These are phyloP conservation scores for Agapetus fuscipes DNA, from an alignment of 2,888 invertebrate genomes.

Conservation along the genomic window DNA sequence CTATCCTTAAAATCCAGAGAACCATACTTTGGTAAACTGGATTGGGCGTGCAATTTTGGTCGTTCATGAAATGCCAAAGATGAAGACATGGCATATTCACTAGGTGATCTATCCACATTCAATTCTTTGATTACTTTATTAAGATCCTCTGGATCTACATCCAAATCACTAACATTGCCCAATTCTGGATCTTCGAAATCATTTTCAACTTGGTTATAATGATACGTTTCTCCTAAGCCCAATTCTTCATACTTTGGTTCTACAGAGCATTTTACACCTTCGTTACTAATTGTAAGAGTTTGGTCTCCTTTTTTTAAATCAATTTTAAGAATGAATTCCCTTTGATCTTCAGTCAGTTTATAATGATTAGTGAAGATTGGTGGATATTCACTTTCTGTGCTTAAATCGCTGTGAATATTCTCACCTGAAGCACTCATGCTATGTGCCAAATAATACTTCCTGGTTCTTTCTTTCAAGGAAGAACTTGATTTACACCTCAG, in stretches of 20 bases:
- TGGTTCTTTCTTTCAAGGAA: slow-evolving; percentile 27
- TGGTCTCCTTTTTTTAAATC: slow-evolving; percentile 19
- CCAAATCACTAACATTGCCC: slow-evolving; percentile 14
- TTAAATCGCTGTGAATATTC: slow-evolving; percentile 6
- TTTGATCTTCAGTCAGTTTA: slow-evolving; percentile 30
- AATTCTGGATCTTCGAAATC: slow-evolving; percentile 2
- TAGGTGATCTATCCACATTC: slow-evolving; percentile 17
- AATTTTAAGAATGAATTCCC: slow-evolving; percentile 30
- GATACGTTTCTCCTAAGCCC: too few species aligned
- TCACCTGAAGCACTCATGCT: slow-evolving; percentile 26
- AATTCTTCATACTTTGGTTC: background rate
- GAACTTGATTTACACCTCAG: slow-evolving; percentile 35
- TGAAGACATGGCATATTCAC: slow-evolving; percentile 2
- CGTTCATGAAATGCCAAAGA: background rate
- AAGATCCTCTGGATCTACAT: slow-evolving; percentile 10
- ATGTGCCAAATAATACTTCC: slow-evolving; percentile 30
- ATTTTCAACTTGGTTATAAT: too few species aligned
- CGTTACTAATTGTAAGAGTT: too few species aligned
- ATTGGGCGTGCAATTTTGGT: background rate
- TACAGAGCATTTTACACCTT: background rate
- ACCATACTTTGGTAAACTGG: too few species aligned
- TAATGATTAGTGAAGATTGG: slow-evolving; percentile 27
- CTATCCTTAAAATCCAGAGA: slow-evolving; percentile 32
- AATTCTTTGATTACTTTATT: slow-evolving; percentile 14
- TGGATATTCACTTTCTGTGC: slow-evolving; percentile 9